Conservation (phyloP, 2,113 vertebrate genomes). For the Antechinus flavipes region DNA sequence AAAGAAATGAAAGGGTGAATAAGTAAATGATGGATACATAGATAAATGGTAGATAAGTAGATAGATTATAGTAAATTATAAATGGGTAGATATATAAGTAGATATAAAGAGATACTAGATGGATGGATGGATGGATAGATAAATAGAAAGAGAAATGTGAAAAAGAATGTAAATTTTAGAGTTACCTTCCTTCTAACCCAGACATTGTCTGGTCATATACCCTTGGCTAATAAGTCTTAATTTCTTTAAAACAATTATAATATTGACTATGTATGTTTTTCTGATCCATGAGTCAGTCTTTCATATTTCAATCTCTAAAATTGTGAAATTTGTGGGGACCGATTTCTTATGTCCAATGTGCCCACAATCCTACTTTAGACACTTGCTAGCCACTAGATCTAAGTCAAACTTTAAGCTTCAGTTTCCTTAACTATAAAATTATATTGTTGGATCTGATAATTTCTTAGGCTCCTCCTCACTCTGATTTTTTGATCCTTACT, state of each 20-base stretch:
- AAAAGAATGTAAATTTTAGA: neutral
- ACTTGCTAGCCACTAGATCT: neutral
- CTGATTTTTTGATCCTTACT: neutral
- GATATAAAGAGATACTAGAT: no score
- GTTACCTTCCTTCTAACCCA: neutral
- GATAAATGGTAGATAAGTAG: neutral
- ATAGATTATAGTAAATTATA: no score
- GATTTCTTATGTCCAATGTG: neutral
- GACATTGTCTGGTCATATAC: neutral
- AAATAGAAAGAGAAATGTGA: neutral
- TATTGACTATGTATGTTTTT: neutral
- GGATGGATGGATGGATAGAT: no score
- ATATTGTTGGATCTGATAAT: neutral
- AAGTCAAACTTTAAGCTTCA: neutral
- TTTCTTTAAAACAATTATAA: neutral
- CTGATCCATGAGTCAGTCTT: neutral
- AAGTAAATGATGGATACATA: neutral
- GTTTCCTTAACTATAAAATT: neutral
- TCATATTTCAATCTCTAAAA: neutral
- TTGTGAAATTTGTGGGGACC: neutral
- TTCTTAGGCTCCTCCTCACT: neutral
- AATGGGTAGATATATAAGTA: neutral
- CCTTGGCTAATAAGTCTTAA: neutral
- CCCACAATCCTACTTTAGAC: neutral
- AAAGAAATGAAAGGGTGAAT: neutral